Percentiles rank a stretch among this genome's conserved stretches.
These are phyloP conservation scores for Schizaphis graminum DNA, from an alignment of 2,888 invertebrate genomes.

Conservation along the genomic window DNA sequence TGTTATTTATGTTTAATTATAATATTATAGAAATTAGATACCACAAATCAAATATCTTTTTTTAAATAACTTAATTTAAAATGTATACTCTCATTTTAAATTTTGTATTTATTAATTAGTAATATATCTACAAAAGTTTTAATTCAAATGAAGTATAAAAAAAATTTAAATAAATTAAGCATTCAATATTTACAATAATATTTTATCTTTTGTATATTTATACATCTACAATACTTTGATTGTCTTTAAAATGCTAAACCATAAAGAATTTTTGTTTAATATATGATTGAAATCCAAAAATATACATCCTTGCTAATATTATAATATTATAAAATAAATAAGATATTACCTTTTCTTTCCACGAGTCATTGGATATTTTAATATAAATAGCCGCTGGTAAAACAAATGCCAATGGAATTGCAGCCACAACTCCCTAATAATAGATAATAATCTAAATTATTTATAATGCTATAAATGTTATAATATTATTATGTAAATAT, in stretches of 20 bases:
- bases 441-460: not conserved
- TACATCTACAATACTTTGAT: not conserved
- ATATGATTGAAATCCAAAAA: not conserved
- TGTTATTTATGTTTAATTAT: not conserved
- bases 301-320: not conserved
- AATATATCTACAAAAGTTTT: not conserved
- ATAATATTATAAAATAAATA: not conserved
- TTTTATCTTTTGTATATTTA: not conserved
- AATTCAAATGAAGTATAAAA: not conserved
- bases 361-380: slow-evolving; percentile 79
- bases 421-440: slow-evolving; percentile 82
- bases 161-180: not conserved
- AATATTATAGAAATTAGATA: not conserved
- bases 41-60: not conserved
- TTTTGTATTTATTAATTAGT: not conserved
- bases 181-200: not conserved
- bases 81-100: not conserved
- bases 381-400: slow-evolving; percentile 85
- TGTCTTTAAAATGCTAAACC: not conserved
- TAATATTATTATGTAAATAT: not conserved
- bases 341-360: slow-evolving; percentile 50
- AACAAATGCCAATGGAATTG: slow-evolving; percentile 86
- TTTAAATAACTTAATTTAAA: not conserved
- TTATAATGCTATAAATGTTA: not conserved
- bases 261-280: not conserved